Base-by-base conservation (phyloP, 92 coral and sea anemone species). In the Montipora capitata region DNA sequence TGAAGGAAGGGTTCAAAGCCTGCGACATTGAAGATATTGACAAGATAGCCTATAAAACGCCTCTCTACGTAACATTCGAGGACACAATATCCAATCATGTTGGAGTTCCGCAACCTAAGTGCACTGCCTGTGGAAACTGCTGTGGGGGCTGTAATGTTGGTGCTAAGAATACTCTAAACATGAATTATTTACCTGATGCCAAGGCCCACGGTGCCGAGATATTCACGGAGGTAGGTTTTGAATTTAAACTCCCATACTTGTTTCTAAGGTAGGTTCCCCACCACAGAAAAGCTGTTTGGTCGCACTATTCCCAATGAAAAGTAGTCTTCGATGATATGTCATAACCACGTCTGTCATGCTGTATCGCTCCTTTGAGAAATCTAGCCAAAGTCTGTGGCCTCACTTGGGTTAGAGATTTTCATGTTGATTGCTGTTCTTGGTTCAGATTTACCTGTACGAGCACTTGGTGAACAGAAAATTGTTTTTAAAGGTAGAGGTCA, bases 111-210 rank as follows among this genome's bases (percentile, higher is more conserved):
- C 91, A 92, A 67, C 95, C 95, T 14, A 85, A 81, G 56, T 92
- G 95, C 45, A 92, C 92, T 2, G 90, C 74, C 39, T 92, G 52
- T 45, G 52, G 52, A 45, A 45, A 45, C 9, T 45, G 52, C 9
- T 4, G 5, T 45, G 52, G 52, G 9, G 52, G 52, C 5, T 45
- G 52, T 45, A 45, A 45, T 8, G 52, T 45, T 4, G 52, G 52
- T 8, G 5, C 52, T 5, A 45, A 45, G 9, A 45, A 45, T 8
- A 45, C 52, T 5, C 52, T 45, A 4, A 45, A 80, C 72, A 66
- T 92, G 88, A 92, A 92, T 67, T 92, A 92, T 48, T 85, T 92
- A 52, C 87, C 95, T 13, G 93, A 92, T 68, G 93, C 93, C 2
- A 92, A 78, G 38, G 93, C 93, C 1, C 90, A 89, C 16, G 95